Evolutionary conservation across 2,888 invertebrate genomes (phyloP), one percentile per base, ranked within the genome.

Genomic region (Dryococelus australis): DNA sequence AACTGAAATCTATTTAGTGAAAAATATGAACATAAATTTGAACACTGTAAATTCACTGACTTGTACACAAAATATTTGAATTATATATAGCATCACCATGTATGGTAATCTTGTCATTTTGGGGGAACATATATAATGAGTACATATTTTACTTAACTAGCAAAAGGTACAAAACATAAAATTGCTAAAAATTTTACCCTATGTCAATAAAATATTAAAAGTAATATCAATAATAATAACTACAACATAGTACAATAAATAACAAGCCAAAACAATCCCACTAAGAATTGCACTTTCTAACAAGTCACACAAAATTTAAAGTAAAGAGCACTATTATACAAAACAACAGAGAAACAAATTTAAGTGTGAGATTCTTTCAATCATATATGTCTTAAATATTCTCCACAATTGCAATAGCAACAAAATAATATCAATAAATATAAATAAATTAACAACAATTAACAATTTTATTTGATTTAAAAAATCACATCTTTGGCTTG

Each of bases 401-500:
- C 65, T 24, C 28, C 24, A 85, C 35, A 87, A 81, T 83, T 84
- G 51, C 87, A 84, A 84, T 84, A 84, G 28, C 84, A 85, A 87
- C 86, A 84, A 47, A 83, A 86, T 87, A 86, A 87, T 86, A 87
- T 65, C 80, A 87, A 87, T 87, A 86, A 88, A 86, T 87, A 87
- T 87, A 35, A 85, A 86, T 86, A 88, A 86, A 80, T 85, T 86
- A 65, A 87, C 78, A 84, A 85, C 84, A 86, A 88, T 65, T 84
- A 89, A 65, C 65, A 65, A 65, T 65, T 65, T 65, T 20, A 88
- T 87, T 83, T 83, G 83, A 83, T 83, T 35, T 83, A 87, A 84
- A 87, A 94, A 94, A 94, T 94, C 95, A 96, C 95, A 95, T 96
- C 96, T 96, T 96, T 96, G 96, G 95, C 95, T 96, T 96, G 96